Conservation (phyloP, 2,113 vertebrate species). For the Cromileptes altivelis region DNA sequence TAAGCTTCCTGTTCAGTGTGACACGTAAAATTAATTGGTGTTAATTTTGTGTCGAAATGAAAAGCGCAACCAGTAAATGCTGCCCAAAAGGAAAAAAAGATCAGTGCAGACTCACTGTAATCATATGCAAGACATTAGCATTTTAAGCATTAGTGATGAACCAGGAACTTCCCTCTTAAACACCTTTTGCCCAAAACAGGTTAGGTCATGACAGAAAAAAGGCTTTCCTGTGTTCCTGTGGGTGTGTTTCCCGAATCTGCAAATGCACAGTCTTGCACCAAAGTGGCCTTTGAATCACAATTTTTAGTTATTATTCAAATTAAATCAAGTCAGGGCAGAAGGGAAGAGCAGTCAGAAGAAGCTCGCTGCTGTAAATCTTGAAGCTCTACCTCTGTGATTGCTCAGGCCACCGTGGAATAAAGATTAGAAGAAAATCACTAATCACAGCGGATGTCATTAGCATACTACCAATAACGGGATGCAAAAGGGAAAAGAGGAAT, state of each 20-base stretch:
- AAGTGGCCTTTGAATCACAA: constrained; percentile 84
- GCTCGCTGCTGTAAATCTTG: constrained; percentile 90
- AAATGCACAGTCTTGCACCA: constrained; percentile 61
- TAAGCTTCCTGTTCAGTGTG: constrained; percentile 2
- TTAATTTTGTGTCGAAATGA: neutral
- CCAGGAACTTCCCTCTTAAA: constrained; percentile 47
- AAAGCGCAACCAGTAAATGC: constrained; percentile 5
- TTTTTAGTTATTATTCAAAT: constrained; percentile 90
- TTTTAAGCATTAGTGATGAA: constrained; percentile 29
- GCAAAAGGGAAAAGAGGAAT: constrained; percentile 83
- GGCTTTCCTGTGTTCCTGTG: constrained; percentile 41
- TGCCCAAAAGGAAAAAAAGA: constrained; percentile 10
- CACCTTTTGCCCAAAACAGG: constrained; percentile 41
- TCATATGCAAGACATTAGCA: constrained; percentile 9
- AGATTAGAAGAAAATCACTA: constrained; percentile 96
- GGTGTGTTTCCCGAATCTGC: constrained; percentile 69
- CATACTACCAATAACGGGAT: constrained; percentile 95
- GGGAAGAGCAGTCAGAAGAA: constrained; percentile 87
- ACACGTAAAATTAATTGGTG: constrained; percentile 6
- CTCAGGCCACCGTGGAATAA: constrained; percentile 93
- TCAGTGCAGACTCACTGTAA: neutral
- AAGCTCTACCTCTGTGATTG: constrained; percentile 92
- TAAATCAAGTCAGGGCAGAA: constrained; percentile 89
- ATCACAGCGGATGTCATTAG: constrained; percentile 94
- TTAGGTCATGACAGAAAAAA: constrained; percentile 61